Evolutionary conservation across 2,888 invertebrate species (phyloP).

Genomic region (Mythimna pallens): DNA sequence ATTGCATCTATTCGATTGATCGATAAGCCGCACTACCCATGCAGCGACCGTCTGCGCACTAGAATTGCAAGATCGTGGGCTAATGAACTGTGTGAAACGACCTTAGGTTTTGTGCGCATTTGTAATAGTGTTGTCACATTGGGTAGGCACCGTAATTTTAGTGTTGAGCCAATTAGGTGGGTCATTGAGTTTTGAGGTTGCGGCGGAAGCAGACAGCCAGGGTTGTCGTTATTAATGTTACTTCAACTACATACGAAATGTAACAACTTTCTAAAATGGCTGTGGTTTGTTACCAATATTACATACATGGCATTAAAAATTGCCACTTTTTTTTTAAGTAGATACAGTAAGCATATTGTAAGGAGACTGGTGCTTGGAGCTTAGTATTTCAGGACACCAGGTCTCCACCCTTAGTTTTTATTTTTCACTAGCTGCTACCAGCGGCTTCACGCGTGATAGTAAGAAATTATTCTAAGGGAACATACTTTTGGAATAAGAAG

Average conservation of each 20-base stretch:
- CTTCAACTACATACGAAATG: not conserved
- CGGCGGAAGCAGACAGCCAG: constrained; percentile 4
- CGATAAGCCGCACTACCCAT: constrained; percentile 56
- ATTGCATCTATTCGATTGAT: constrained; percentile 52
- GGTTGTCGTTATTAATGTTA: constrained; percentile 6
- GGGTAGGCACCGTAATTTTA: constrained; percentile 7
- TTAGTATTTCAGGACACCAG: too few relatives aligned
- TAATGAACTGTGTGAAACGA: constrained; percentile 50
- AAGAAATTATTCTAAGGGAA: too few relatives aligned
- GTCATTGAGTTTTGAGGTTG: constrained; percentile 47
- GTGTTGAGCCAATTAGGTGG: constrained; percentile 18
- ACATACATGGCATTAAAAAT: too few relatives aligned
- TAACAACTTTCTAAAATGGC: constrained; percentile 13
- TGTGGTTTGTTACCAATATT: constrained; percentile 3
- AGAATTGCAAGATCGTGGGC: constrained; percentile 49
- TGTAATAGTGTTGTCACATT: constrained; percentile 29
- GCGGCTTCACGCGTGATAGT: too few relatives aligned
- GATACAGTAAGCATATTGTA: too few relatives aligned
- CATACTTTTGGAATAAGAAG: too few relatives aligned
- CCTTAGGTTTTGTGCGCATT: constrained; percentile 45
- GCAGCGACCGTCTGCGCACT: constrained; percentile 49
- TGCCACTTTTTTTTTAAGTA: too few relatives aligned
- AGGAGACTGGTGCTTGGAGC: too few relatives aligned
- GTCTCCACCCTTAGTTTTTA: too few relatives aligned
- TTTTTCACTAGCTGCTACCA: too few relatives aligned